Base-by-base conservation (phyloP, 1,140 invertebrate species). In the Sesamia nonagrioides region DNA sequence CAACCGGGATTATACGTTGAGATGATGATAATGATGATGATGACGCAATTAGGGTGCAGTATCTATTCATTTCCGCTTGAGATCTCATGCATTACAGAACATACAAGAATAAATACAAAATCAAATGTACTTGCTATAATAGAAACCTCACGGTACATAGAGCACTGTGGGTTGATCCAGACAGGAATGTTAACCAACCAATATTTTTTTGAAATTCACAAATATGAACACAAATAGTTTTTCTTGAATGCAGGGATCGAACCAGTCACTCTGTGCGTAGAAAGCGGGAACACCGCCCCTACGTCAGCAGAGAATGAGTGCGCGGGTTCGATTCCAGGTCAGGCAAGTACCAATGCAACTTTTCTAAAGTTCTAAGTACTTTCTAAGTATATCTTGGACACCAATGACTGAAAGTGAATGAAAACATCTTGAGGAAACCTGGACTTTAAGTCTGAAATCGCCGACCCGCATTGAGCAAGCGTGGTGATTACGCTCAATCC, bases 61-160 rank as follows among this genome's bases (percentile, higher is more conserved):
- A n/a, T n/a, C n/a, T n/a, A n/a, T n/a, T n/a, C n/a, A 58, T 82
- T 89, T 89, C 73, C 82, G 84, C 73, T 88, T 88, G 87, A 83
- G 85, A 89, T 83, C 85, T 84, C 78, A 81, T 76, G 78, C 37
- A 74, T 60, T 66, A n/a, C n/a, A 40, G 11, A 73, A 66, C 78
- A 58, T 79, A 86, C 54, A 60, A 85, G 84, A 86, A 88, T 89
- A 89, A 89, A 87, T 84, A 85, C 82, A 75, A 52, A 88, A 89
- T 86, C 81, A 79, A 73, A 1, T 96, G 91, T 80, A 97, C 79
- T 74, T 86, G 79, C 63, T 18, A 0, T 60, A 35, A 56, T 37
- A 48, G 45, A 50, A 42, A 61, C 33, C 42, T 5, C 58, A 69
- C 74, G 27, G 42, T 37, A 54, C 68, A 72, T 27, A 27, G 6